Evolutionary conservation across 2,888 invertebrate species (phyloP).

Genomic region (Drosophila macrospina): DNA sequence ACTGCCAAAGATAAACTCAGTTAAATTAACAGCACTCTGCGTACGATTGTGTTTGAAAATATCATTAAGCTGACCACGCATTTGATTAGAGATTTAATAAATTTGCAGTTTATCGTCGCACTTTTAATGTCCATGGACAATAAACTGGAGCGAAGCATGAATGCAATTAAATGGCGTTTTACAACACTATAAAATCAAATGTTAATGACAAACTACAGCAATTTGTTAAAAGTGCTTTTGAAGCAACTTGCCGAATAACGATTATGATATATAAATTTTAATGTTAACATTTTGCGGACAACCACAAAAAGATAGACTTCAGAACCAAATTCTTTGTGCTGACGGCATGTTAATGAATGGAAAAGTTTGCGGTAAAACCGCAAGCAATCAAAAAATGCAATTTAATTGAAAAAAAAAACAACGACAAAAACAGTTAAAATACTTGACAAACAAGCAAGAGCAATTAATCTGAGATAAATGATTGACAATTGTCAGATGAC

Average conservation of each 20-base stretch:
- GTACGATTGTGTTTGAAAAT: not conserved
- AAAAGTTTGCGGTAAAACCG: constrained; percentile 53
- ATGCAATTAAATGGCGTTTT: constrained; percentile 56
- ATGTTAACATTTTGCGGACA: not conserved
- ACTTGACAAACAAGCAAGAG: constrained; percentile 36
- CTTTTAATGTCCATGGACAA: not conserved
- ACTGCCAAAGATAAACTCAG: too few species aligned
- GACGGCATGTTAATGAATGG: constrained; percentile 58
- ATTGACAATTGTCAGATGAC: constrained; percentile 10
- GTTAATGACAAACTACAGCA: constrained; percentile 31
- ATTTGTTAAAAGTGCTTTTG: constrained; percentile 14
- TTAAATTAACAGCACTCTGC: too few species aligned
- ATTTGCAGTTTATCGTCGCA: constrained; percentile 5
- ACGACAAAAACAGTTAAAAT: constrained; percentile 1
- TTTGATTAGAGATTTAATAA: constrained; percentile 7
- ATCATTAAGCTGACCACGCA: not conserved
- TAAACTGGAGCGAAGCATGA: constrained; percentile 5
- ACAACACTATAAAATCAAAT: constrained; percentile 57
- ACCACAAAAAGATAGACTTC: constrained; percentile 27
- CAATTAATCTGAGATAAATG: constrained; percentile 46
- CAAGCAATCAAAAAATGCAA: constrained; percentile 46
- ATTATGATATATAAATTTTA: constrained; percentile 43
- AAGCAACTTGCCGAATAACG: constrained; percentile 29
- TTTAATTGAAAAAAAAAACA: constrained; percentile 37
- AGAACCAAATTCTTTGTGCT: constrained; percentile 47